Base-by-base conservation (phyloP, 2,797 vertebrate genomes). In the Rhinogobio ventralis region DNA sequence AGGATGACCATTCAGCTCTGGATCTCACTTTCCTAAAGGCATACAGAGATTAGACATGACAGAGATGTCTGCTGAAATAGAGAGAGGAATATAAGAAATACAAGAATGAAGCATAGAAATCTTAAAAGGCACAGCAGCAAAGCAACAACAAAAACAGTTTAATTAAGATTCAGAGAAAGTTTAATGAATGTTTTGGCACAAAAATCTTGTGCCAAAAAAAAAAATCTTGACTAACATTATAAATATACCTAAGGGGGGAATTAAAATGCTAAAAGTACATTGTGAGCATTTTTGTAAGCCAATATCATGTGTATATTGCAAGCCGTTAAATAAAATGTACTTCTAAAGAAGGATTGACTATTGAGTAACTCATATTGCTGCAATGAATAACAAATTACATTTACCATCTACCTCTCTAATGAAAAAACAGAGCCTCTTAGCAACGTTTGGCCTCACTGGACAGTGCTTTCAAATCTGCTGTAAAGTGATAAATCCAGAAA, bases 401-500 rank as follows among this genome's bases (percentile, higher is more conserved):
- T 82, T 39, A 14, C 5, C 68, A 39, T 69, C 11, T 19, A 36
- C 14, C 25, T 25, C 49, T 82, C 45, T 25, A 77, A 46, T 53
- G 51, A 69, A 77, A 42, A 51, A 80, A 72, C 49, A 46, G 39
- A 64, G 51, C 33, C 33, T 85, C 71, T 53, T 51, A 36, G 74
- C 14, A 79, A 79, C 14, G 28, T 64, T 64, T 80, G 60, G 45
- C 77, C 10, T 19, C 13, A 15, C 60, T 15, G 68, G 79, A 81
- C 68, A 46, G n/a, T 30, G 51, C 51, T 5, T 72, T 19, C 80
- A 72, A 17, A 72, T 81, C 68, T 62, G 69, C 64, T 11, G n/a
- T 45, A 17, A 60, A 60, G 68, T 62, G 53, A 82, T 82, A 60
- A 82, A 82, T 82, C 55, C 39, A 33, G 39, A 82, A 60, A 33